Base-by-base conservation (phyloP, 2,113 vertebrate genomes). In the Columbina picui region DNA sequence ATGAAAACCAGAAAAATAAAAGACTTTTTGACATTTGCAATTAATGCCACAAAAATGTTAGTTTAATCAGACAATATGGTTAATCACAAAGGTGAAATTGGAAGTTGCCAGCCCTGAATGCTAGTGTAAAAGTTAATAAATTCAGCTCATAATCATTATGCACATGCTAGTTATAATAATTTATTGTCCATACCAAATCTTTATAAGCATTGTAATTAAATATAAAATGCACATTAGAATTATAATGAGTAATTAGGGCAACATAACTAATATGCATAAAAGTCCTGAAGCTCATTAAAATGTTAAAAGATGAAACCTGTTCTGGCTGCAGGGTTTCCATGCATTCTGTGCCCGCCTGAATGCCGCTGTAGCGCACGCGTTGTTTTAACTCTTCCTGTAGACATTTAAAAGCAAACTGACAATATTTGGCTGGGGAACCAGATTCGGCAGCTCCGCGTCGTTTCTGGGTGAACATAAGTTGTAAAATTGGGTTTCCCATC, bases 171-270 rank as follows among this genome's bases (percentile, higher is more conserved):
- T 98, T 98, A 97, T 98, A 98, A 97, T 99, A 98, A 99, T 98
- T 98, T 98, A 98, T 97, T 97, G 97, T 95, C 98, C 98, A 97
- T 96, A 98, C 95, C 97, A 97, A 98, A 98, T 97, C 97, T 98
- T 98, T 98, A 97, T 98, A 98, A 98, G 98, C 96, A 98, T 97
- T 98, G 98, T 98, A 98, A 99, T 98, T 98, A 98, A 98, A 98
- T 98, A 98, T 98, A 97, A 99, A 98, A 98, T 97, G 98, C 97
- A 98, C 97, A 98, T 98, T 98, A 98, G 98, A 98, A 98, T 97
- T 96, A 95, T 98, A 98, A 98, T 98, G 97, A 98, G 97, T 97
- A 98, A 98, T 98, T 98, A 98, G 96, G 96, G 97, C 97, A 97
- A 97, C 96, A 97, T 91, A 98, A 98, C 98, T 98, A 98, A 98